phyloP scores from a whole-genome alignment of 2,113 vertebrate species.

The Chaenogobius annularis region DNA sequence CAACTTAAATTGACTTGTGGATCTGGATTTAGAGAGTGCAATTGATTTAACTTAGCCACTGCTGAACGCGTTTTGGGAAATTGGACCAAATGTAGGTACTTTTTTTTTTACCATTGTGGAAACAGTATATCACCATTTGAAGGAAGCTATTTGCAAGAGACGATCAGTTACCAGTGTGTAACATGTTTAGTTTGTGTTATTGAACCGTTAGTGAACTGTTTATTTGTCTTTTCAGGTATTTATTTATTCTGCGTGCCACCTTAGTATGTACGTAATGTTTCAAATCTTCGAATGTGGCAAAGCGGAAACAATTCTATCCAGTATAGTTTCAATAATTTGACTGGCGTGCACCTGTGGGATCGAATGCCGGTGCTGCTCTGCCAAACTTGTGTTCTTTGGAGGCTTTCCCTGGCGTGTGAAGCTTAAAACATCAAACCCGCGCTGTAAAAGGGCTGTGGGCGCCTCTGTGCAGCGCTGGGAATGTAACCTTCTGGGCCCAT shows the following conservation, averaged over 20 bases:
- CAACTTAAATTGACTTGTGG: background rate
- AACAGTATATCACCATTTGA: too few species aligned
- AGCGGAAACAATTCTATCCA: background rate
- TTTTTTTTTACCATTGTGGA: background rate
- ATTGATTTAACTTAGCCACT: background rate
- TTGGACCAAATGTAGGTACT: background rate
- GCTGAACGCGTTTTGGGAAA: background rate
- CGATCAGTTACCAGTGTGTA: too few species aligned
- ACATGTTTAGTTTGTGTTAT: too few species aligned
- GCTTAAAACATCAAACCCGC: slow-evolving; percentile 4
- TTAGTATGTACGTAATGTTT: too few species aligned
- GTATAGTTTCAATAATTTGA: background rate
- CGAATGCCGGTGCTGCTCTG: background rate
- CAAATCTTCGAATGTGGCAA: background rate
- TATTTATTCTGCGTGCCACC: too few species aligned
- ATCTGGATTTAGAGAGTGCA: background rate
- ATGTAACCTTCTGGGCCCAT: slow-evolving; percentile 14
- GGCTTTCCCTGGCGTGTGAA: background rate
- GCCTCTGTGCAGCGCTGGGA: background rate
- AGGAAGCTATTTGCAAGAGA: too few species aligned
- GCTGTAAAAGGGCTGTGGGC: background rate
- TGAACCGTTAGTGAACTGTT: too few species aligned
- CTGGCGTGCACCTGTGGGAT: background rate
- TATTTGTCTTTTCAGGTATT: too few species aligned
- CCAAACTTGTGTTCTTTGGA: slow-evolving; percentile 17